Evolutionary conservation across 1,140 invertebrate species (phyloP), one percentile per base, ranked within the genome.

Genomic region (Lerema accius): DNA sequence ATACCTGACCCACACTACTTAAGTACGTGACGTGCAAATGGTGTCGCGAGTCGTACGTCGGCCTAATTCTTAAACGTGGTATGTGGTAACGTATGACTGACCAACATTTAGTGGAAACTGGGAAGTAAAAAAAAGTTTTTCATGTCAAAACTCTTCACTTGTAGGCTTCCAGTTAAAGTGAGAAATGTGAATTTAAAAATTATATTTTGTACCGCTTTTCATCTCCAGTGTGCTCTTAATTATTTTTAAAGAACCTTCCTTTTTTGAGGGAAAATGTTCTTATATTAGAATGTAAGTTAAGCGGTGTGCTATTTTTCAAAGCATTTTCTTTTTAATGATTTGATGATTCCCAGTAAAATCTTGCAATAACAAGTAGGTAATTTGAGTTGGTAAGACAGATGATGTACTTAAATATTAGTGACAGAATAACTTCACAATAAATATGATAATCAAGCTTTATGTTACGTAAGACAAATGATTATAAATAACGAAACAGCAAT

Each of bases 31-130:
- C 42, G 28, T 32, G 55, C 42, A 58, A 37, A 58, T 58, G 17
- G 53, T 56, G 53, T 56, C 53, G 53, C 55, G 55, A 58, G 55
- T 58, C 42, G 55, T 40, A 23, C 42, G 42, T 45, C 37, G 55
- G 42, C 55, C 55, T 58, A 58, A 58, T 58, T 58, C 55, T 58
- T 17, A 46, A 46, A 46, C 45, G 55, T 46, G 45, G 45, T 58
- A 58, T n/a, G 23, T 10, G 42, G 43, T 45, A 46, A n/a, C 51
- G 15, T 58, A 26, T 35, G 42, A 42, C 13, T 58, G 55, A 46
- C 55, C 55, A 59, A 48, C 42, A 59, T 59, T 59, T 59, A 48
- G n/a, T 58, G 26, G 14, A 13, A 43, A 32, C 55, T 37, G 42
- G 48, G 43, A 39, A 59, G 48, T 59, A 37, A 48, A 59, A 56